A percentile compares a stretch with the other conserved stretches of the same genome.
phyloP scores from a whole-genome alignment of 2,888 invertebrate species.

The Glyphotaelius pellucidus region DNA sequence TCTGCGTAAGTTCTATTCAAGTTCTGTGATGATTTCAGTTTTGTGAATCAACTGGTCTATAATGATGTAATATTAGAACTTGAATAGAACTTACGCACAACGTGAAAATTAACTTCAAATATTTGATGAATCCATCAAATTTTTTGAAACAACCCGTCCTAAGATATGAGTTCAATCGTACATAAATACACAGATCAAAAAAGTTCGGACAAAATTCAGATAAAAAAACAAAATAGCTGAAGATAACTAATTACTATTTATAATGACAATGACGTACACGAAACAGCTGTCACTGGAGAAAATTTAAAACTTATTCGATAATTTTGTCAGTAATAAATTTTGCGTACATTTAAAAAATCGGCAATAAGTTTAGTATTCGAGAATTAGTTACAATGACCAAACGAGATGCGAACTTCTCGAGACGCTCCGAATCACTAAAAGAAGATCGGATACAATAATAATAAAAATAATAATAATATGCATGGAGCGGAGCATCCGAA shows the following conservation, averaged over 20 bases:
- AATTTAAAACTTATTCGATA: background rate
- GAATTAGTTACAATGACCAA: background rate
- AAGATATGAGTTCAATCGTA: too few relatives aligned
- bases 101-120: too few relatives aligned
- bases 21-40: too few relatives aligned
- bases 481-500: background rate
- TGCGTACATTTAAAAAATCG: background rate
- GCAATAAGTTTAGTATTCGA: background rate
- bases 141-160: too few relatives aligned
- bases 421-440: background rate
- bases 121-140: too few relatives aligned
- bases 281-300: background rate
- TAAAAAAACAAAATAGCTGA: too few relatives aligned
- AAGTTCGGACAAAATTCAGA: too few relatives aligned
- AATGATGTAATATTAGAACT: too few relatives aligned
- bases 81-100: too few relatives aligned
- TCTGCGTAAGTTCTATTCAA: too few relatives aligned
- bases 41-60: too few relatives aligned
- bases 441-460: background rate
- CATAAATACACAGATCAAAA: too few relatives aligned
- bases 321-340: background rate
- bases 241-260: background rate
- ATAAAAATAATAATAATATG: background rate
- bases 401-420: constrained; percentile 2
- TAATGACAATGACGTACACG: background rate